Percentiles rank a stretch among this genome's conserved stretches.
These are phyloP conservation scores for Megaceryle torquata DNA, from an alignment of 2,113 vertebrate genomes.

Conservation along the genomic window DNA sequence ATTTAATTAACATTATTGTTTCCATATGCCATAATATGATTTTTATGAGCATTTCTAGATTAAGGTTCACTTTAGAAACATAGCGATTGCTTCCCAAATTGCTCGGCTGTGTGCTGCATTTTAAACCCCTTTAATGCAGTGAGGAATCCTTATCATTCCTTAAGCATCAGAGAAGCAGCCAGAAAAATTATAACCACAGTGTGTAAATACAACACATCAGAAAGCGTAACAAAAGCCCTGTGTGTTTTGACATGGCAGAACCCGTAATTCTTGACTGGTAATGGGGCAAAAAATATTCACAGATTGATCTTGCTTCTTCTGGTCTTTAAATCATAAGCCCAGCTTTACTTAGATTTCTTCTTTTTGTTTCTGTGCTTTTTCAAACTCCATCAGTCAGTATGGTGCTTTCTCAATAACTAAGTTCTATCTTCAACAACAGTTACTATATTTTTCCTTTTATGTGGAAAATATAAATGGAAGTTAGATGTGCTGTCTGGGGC, in stretches of 20 bases:
- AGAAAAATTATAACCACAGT: background rate
- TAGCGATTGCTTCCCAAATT: conserved; percentile 52
- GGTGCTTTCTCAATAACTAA: background rate
- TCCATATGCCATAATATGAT: conserved; percentile 58
- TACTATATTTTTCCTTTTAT: background rate
- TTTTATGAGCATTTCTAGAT: conserved; percentile 67
- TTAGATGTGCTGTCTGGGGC: no score
- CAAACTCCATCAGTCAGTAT: background rate
- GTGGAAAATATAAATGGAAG: rapidly evolving
- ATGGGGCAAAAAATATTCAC: background rate
- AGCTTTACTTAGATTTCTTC: background rate
- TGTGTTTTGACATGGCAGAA: background rate
- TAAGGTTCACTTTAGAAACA: conserved; percentile 62
- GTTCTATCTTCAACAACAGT: background rate
- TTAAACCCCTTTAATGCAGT: conserved; percentile 4
- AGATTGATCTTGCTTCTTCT: background rate
- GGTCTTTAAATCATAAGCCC: background rate
- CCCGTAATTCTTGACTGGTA: background rate
- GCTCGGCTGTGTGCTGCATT: conserved; percentile 41
- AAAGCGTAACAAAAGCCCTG: background rate
- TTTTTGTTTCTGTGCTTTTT: background rate
- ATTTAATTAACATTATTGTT: conserved; percentile 69
- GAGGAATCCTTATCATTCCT: conserved; percentile 23
- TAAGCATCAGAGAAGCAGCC: conserved; percentile 1
- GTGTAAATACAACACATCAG: conserved; percentile 24